Conservation (phyloP, 2,113 vertebrate species). For the Eulacestoma nigropectus region DNA sequence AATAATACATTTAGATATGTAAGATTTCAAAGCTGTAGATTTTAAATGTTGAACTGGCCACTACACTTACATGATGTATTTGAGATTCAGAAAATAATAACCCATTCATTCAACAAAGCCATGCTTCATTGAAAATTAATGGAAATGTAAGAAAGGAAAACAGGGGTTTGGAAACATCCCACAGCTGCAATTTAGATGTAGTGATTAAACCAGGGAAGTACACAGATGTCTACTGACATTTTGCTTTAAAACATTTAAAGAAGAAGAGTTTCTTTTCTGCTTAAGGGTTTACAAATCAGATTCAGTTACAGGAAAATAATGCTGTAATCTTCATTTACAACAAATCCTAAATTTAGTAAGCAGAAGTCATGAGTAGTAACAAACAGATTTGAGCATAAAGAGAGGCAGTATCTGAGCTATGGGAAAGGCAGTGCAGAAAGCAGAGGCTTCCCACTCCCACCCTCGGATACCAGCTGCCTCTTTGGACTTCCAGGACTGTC, state of each 20-base stretch:
- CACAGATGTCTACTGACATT: neutral
- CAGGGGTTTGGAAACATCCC: neutral
- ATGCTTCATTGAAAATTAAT: neutral
- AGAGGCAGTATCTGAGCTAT: neutral
- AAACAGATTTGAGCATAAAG: neutral
- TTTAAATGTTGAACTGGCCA: neutral
- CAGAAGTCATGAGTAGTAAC: neutral
- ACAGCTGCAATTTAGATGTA: neutral
- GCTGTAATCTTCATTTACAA: neutral
- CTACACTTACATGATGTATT: neutral
- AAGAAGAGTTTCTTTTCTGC: neutral
- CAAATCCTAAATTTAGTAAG: neutral
- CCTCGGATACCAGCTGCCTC: neutral
- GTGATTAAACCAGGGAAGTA: neutral
- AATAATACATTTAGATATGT: neutral
- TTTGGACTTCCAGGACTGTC: neutral
- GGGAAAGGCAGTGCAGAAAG: neutral
- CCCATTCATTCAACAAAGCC: neutral
- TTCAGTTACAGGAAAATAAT: neutral
- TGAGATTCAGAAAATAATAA: neutral
- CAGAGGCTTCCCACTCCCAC: neutral
- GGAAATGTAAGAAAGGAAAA: neutral
- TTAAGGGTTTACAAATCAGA: neutral
- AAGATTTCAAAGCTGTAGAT: neutral
- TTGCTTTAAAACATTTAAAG: neutral